These are phyloP conservation scores for Subacronicta megacephala DNA, from an alignment of 2,888 invertebrate species.

Conservation along the genomic window DNA sequence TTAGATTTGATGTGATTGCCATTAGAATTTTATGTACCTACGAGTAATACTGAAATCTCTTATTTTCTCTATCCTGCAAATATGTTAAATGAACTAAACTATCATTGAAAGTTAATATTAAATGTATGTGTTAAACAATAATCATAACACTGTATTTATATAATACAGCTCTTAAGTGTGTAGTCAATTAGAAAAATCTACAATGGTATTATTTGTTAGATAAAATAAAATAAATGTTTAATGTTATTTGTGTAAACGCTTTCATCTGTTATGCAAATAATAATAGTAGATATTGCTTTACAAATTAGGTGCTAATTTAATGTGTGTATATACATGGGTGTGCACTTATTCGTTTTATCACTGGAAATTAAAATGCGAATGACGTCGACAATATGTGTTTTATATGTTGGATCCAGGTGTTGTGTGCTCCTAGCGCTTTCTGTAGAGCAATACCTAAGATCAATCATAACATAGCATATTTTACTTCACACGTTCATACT, in stretches of 20 bases:
- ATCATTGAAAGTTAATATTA: constrained; percentile 9
- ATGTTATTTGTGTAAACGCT: constrained; percentile 77
- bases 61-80: constrained; percentile 44
- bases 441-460: constrained; percentile 49
- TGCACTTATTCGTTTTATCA: constrained; percentile 79
- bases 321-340: constrained; percentile 78
- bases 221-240: constrained; percentile 73
- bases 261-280: constrained; percentile 70
- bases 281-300: constrained; percentile 81
- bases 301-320: constrained; percentile 86
- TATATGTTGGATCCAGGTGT: constrained; percentile 61
- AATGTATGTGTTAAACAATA: constrained; percentile 28
- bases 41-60: constrained; percentile 47
- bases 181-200: constrained; percentile 64
- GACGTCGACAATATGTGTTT: constrained; percentile 86
- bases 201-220: constrained; percentile 68
- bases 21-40: constrained; percentile 62
- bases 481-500: constrained; percentile 43
- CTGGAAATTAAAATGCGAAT: constrained; percentile 77
- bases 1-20: constrained; percentile 76
- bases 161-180: constrained; percentile 63
- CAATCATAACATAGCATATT: constrained; percentile 41
- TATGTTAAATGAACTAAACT: constrained; percentile 22
- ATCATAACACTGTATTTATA: constrained; percentile 45
- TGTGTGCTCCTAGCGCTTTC: constrained; percentile 58